Base-by-base conservation (phyloP, 2,113 vertebrate species). In the Erinaceus europaeus region DNA sequence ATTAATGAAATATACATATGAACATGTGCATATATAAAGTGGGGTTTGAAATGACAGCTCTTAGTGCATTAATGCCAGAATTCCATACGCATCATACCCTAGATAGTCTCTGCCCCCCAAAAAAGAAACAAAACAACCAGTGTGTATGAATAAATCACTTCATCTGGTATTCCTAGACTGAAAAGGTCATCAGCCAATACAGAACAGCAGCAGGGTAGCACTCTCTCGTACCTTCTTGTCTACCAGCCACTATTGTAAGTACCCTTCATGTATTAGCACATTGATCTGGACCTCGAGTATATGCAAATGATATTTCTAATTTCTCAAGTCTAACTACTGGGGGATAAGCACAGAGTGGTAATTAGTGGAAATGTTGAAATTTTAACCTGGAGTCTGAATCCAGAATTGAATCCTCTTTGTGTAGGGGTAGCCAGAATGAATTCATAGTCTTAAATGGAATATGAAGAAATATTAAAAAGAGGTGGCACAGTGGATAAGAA, bases 341-440 rank as follows among this genome's bases (percentile, higher is more conserved):
- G 32, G 11, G 81, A 64, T 1, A 84, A 50, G 50, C 9, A 81
- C 8, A 77, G 50, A 80, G 55, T 55, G 25, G 11, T 32, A 52
- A 7, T 34, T 55, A 86, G 29, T 77, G 27, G 55, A 75, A 88
- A 87, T 76, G 65, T 13, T 10, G 81, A 68, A 44, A 73, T 88
- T 74, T 74, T 75, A 73, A 90, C 42, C 25, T 57, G 57, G 15
- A 86, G 13, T 69, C 21, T 69, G 71, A 85, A 90, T 74, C n/a
- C 34, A 88, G 65, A 85, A 78, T 82, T 52, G 50, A 55, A 88
- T 88, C 10, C 6, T 59, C 52, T 46, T 48, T n/a, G 44, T 32
- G 3, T 11, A 73, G 44, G n/a, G 44, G 44, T 5, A 92, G 42
- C 17, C 69, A 88, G 29, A n/a, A 77, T 67, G 57, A 67, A 72